Evolutionary conservation across 2,797 vertebrate genomes (phyloP).

Genomic region (Toxotes lorentzi): DNA sequence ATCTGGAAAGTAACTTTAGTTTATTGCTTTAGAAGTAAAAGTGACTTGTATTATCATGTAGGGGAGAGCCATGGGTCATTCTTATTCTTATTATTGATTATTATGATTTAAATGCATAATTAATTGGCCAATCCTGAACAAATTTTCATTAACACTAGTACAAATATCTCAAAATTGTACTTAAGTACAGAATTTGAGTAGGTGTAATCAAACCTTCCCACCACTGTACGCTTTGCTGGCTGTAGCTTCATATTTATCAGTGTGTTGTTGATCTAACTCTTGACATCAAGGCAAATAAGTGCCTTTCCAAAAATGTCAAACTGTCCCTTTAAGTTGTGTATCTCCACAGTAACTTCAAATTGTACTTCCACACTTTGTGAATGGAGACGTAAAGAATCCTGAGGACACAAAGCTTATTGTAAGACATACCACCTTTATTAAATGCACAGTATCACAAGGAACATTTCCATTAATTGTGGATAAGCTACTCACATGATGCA

Average conservation of each 20-base stretch:
- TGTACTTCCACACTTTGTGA: neutral
- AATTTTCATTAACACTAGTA: too few species aligned
- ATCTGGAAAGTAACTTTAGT: neutral
- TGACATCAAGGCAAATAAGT: neutral
- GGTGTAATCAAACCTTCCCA: too few species aligned
- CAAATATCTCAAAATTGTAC: too few species aligned
- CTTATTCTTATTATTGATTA: too few species aligned
- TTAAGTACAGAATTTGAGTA: too few species aligned
- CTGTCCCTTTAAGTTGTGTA: neutral
- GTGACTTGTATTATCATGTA: too few species aligned
- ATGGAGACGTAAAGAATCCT: neutral
- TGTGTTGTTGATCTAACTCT: neutral
- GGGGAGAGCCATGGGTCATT: neutral
- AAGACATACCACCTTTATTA: conserved; percentile 97
- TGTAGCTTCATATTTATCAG: too few species aligned
- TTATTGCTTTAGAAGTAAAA: too few species aligned
- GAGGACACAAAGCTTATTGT: conserved; percentile 61
- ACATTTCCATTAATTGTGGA: conserved; percentile 95
- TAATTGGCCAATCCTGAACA: too few species aligned
- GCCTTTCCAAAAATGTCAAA: neutral
- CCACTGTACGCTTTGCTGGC: too few species aligned
- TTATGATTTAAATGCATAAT: too few species aligned
- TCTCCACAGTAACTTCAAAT: neutral
- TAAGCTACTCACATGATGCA: conserved; percentile 98
- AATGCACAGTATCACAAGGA: conserved; percentile 99